Evolutionary conservation across 2,888 invertebrate species (phyloP).

Genomic region (Scaeva pyrastri): DNA sequence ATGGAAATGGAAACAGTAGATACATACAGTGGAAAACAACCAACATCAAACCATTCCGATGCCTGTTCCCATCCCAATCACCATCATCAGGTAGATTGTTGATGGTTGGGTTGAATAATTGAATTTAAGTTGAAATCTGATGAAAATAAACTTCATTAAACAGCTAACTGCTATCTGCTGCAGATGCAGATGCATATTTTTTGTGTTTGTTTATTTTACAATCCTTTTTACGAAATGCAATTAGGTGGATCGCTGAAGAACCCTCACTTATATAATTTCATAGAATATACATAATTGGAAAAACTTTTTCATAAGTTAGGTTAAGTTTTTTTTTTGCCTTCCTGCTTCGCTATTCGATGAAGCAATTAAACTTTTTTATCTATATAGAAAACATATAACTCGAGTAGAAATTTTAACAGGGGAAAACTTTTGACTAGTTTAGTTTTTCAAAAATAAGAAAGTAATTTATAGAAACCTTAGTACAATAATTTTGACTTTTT

Average conservation of each 20-base stretch:
- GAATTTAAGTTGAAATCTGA: conserved; percentile 33
- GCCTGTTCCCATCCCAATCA: no score
- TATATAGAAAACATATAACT: background rate
- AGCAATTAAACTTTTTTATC: background rate
- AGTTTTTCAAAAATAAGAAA: no score
- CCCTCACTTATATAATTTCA: background rate
- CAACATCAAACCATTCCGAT: background rate
- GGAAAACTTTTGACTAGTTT: no score
- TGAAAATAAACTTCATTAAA: conserved; percentile 28
- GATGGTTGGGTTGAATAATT: conserved; percentile 2
- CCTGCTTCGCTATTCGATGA: background rate
- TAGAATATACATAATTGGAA: background rate
- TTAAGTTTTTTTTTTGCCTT: no score
- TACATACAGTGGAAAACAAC: conserved; percentile 22
- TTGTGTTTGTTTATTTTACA: background rate
- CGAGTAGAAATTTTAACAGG: background rate
- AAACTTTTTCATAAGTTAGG: background rate
- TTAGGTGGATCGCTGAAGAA: background rate
- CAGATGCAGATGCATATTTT: background rate
- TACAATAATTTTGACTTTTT: no score
- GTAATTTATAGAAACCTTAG: no score
- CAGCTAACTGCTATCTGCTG: background rate
- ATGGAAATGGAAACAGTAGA: no score
- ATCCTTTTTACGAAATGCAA: background rate
- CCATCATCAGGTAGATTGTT: background rate